Evolutionary conservation across 2,888 invertebrate species (phyloP).

Genomic region (Plusia festucae): DNA sequence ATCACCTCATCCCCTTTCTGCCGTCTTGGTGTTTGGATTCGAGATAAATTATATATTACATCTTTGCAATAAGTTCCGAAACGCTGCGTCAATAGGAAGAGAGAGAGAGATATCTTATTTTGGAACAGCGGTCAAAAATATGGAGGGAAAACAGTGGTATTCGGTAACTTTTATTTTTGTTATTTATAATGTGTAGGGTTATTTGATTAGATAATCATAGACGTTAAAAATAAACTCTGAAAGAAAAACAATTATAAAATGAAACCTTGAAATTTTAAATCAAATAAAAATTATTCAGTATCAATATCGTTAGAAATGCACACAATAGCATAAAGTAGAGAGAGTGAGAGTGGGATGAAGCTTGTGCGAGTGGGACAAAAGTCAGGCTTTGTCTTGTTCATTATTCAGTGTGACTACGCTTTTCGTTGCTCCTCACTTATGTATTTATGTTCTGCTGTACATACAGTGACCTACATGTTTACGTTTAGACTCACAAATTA

Average conservation of each 20-base stretch:
- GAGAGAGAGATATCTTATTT: constrained; percentile 19
- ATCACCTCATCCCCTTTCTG: constrained; percentile 48
- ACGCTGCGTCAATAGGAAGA: constrained; percentile 10
- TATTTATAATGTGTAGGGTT: not conserved
- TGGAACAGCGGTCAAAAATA: constrained; percentile 24
- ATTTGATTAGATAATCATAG: not conserved
- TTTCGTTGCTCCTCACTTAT: constrained; percentile 65
- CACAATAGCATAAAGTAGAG: constrained; percentile 30
- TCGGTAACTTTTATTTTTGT: not conserved
- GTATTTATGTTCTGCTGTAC: constrained; percentile 46
- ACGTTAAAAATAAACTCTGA: not conserved
- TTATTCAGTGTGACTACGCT: constrained; percentile 74
- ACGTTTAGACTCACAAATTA: constrained; percentile 19
- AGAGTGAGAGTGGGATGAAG: constrained; percentile 41
- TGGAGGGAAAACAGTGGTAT: not conserved
- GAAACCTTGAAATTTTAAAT: no score
- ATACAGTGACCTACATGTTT: constrained; percentile 51
- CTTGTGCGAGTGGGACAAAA: constrained; percentile 59
- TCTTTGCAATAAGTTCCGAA: constrained; percentile 37
- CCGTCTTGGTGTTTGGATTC: constrained; percentile 46
- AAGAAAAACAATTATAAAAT: not conserved
- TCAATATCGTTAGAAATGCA: constrained; percentile 15
- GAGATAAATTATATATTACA: constrained; percentile 52
- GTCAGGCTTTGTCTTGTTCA: constrained; percentile 65
- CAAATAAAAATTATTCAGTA: no score